phyloP scores from a whole-genome alignment of 2,888 invertebrate genomes.

The Busseola fusca region DNA sequence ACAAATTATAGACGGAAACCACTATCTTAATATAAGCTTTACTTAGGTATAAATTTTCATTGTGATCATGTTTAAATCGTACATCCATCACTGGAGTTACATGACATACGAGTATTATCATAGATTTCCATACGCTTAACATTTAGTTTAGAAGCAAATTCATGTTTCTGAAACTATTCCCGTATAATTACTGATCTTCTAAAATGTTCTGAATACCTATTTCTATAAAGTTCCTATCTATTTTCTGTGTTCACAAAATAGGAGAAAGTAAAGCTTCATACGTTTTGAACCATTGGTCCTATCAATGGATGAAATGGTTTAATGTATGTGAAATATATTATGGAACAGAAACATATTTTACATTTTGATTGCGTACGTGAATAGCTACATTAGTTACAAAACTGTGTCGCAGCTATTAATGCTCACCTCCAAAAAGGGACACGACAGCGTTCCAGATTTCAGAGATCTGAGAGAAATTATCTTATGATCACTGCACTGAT shows the following conservation, averaged over 20 bases:
- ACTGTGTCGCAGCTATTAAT: no score
- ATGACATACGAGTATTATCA: slow-evolving; percentile 2
- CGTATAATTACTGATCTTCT: slow-evolving; percentile 23
- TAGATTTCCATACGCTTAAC: slow-evolving; percentile 31
- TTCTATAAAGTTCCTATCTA: background rate
- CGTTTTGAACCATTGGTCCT: background rate
- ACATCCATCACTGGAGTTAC: slow-evolving; percentile 8
- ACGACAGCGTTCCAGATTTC: no score
- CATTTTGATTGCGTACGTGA: no score
- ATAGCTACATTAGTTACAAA: no score
- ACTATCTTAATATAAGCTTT: background rate
- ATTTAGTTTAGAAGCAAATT: slow-evolving; percentile 37
- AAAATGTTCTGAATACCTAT: slow-evolving; percentile 16
- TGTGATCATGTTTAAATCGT: slow-evolving; percentile 1
- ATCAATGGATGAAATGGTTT: no score
- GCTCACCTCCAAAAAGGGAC: no score
- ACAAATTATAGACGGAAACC: background rate
- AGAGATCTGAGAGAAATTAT: no score
- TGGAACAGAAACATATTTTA: no score
- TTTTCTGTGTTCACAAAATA: background rate
- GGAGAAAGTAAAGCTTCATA: background rate
- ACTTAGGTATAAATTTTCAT: background rate
- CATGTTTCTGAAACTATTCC: slow-evolving; percentile 40
- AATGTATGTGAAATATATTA: no score
- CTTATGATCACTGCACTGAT: background rate